Conservation (phyloP, 2,113 vertebrate species). For the Onychorhynchus coronatus region DNA sequence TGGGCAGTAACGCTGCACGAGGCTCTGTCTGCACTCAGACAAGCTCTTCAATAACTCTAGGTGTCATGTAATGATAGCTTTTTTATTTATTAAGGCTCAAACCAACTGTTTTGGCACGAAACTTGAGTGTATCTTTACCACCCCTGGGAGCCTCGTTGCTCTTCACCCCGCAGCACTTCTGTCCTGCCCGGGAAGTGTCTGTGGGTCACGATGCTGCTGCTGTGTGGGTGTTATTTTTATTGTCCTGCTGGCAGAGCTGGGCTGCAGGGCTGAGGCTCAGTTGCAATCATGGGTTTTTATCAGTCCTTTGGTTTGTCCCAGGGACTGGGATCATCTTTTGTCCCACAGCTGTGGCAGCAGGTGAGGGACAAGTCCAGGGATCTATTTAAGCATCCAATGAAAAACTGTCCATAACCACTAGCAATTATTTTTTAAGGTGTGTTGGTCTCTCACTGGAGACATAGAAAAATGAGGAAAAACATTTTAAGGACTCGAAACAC, state of each 20-base stretch:
- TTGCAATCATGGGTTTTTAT: neutral
- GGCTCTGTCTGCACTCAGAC: neutral
- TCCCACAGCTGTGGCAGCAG: neutral
- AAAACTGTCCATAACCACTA: neutral
- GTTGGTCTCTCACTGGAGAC: neutral
- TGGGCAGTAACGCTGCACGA: neutral
- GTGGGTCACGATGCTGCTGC: neutral
- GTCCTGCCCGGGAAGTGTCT: rapidly evolving
- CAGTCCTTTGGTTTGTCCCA: neutral
- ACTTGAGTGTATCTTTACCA: neutral
- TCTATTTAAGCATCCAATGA: neutral
- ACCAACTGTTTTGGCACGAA: neutral
- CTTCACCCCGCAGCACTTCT: rapidly evolving
- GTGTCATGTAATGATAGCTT: neutral
- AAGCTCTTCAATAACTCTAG: neutral
- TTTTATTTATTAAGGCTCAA: neutral
- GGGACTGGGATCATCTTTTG: neutral
- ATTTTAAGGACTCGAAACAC: neutral
- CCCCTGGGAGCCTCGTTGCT: rapidly evolving
- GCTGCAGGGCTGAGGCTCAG: neutral
- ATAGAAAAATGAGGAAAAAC: neutral
- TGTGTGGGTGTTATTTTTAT: rapidly evolving
- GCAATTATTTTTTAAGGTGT: neutral
- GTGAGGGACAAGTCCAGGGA: neutral
- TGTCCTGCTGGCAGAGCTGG: neutral